Evolutionary conservation across 2,797 vertebrate genomes (phyloP).

Genomic region (Paguma larvata): DNA sequence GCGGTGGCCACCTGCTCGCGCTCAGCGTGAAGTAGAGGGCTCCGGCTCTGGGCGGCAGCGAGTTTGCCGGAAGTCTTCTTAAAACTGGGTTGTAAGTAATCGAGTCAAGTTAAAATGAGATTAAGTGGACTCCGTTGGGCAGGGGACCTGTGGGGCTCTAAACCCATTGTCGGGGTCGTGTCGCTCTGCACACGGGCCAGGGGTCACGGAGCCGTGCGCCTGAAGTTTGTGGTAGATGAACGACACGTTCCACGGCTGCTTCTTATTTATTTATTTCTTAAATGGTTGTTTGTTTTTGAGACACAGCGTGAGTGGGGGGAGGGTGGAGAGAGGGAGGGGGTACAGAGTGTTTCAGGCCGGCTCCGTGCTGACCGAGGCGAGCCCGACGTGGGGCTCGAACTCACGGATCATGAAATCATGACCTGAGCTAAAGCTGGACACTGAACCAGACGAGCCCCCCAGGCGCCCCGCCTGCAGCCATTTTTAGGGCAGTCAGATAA

Average conservation of each 20-base stretch:
- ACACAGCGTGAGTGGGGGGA: too few relatives aligned
- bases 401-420: too few relatives aligned
- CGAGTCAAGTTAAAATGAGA: neutral
- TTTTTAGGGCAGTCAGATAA: neutral
- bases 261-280: too few relatives aligned
- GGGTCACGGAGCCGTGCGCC: neutral
- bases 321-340: too few relatives aligned
- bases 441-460: too few relatives aligned
- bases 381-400: too few relatives aligned
- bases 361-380: too few relatives aligned
- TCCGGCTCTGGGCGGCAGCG: neutral
- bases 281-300: too few relatives aligned
- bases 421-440: too few relatives aligned
- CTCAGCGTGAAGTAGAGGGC: neutral
- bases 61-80: neutral
- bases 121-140: neutral
- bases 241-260: rapidly evolving
- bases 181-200: neutral
- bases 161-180: too few relatives aligned
- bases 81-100: neutral
- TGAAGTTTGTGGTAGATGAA: neutral
- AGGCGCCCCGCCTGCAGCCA: neutral
- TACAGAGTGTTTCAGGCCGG: too few relatives aligned
- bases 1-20: neutral
- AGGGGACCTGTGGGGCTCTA: too few relatives aligned